Base-by-base conservation (phyloP, 2,888 invertebrate genomes). In the Pimpla rufipes region DNA sequence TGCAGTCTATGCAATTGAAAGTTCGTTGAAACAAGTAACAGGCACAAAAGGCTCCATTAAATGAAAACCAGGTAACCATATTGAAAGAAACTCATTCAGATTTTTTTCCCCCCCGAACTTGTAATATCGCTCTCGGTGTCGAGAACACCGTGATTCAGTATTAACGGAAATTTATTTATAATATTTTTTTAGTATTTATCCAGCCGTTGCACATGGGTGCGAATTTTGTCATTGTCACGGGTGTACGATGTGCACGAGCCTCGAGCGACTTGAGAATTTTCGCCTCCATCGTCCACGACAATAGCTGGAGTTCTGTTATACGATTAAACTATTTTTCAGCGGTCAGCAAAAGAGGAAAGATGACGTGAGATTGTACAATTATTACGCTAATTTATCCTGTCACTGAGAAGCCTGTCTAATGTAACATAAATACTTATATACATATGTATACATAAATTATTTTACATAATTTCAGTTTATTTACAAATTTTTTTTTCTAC, bases 401-500 rank as follows among this genome's bases (percentile, higher is more conserved):
- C 8, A 42, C 79, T 47, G 77, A 85, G 85, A 85, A 86, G 86
- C 87, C 87, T 91, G 88, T 89, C 87, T 86, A 88, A 90, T 90
- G 88, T 90, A 89, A 89, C 85, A 90, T 89, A 89, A 83, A 85
- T 77, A 80, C 73, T 77, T 83, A 77, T 87, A 86, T 80, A 87
- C 84, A 85, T 87, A 88, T 88, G 88, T 87, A 89, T 88, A 90
- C 87, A 90, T 92, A 91, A 90, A 91, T 91, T 91, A 91, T 91
- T 92, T 92, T 90, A 88, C 87, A 88, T 90, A 90, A 89, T 84
- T 90, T 90, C 86, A 66, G 68, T 88, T 88, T 85, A 83, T 86
- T 90, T 83, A 86, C 88, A 88, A 81, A 81, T 59, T 76, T 37
- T 37, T 50, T 18, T 78, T 70, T 52, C 59, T 16, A 47, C 23